Conservation (phyloP, 2,113 vertebrate genomes). For the Pachycephala philippinensis region DNA sequence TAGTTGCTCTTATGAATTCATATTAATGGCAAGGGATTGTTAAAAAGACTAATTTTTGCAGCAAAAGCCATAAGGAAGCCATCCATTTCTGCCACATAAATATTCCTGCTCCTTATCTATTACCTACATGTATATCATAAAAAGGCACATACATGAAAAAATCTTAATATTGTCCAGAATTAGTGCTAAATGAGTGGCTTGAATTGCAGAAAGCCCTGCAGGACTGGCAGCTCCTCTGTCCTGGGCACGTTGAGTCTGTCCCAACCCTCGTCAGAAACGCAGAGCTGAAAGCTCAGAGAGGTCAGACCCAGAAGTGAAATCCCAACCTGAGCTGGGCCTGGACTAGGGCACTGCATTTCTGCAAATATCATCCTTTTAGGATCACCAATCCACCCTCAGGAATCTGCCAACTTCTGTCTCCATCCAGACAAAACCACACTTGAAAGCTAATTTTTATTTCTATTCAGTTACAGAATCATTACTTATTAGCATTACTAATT, state of each 20-base stretch:
- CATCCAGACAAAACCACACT: not conserved
- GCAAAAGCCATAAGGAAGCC: not conserved
- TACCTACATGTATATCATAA: not conserved
- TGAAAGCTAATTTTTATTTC: not conserved
- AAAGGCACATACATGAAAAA: not conserved
- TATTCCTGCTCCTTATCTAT: not conserved
- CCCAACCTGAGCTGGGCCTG: not conserved
- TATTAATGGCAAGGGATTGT: not conserved
- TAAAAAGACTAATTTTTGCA: not conserved
- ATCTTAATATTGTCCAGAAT: not conserved
- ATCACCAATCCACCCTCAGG: not conserved
- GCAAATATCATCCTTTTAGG: not conserved
- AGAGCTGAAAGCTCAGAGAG: not conserved
- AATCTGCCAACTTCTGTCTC: not conserved
- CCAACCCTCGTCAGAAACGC: not conserved
- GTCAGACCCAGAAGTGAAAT: not conserved
- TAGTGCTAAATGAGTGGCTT: not conserved
- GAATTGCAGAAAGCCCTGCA: not conserved
- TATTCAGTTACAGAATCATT: not conserved
- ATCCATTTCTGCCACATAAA: not conserved
- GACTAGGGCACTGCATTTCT: not conserved
- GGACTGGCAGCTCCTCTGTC: not conserved
- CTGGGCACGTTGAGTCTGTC: rapidly evolving
- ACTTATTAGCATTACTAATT: not conserved
- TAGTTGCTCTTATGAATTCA: not conserved